Conservation (phyloP, 2,888 invertebrate genomes). For the Sphinx pinastri region DNA sequence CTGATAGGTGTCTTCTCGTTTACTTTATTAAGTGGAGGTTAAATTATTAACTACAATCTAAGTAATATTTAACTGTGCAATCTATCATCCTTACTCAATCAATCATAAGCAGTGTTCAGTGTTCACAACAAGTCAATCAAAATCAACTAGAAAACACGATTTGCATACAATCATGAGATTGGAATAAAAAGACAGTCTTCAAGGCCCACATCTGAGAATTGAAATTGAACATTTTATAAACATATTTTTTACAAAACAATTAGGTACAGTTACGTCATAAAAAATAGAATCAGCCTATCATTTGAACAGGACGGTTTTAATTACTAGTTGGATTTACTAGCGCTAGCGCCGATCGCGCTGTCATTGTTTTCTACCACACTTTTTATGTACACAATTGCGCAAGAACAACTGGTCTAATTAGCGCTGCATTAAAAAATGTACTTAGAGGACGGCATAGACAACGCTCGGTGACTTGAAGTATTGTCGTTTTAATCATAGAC, state of each 20-base stretch:
- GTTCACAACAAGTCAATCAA: slow-evolving; percentile 22
- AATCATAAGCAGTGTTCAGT: background rate
- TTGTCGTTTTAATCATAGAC: slow-evolving; percentile 7
- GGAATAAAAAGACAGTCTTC: slow-evolving; percentile 8
- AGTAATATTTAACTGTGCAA: background rate
- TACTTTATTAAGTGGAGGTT: background rate
- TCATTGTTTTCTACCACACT: too few relatives aligned
- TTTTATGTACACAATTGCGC: slow-evolving; percentile 13
- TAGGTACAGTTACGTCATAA: slow-evolving; percentile 1
- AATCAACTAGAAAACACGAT: slow-evolving; percentile 2
- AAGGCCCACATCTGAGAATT: background rate
- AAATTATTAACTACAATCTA: background rate
- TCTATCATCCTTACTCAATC: background rate
- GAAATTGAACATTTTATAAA: slow-evolving; percentile 12
- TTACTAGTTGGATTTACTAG: background rate
- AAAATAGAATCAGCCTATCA: background rate
- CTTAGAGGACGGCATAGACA: background rate
- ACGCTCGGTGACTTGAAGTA: background rate
- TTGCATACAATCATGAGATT: slow-evolving; percentile 18
- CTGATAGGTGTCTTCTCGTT: background rate
- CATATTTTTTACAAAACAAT: background rate
- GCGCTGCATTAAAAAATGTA: slow-evolving; percentile 4
- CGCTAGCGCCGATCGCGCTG: background rate
- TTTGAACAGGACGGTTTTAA: background rate
- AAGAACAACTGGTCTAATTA: slow-evolving; percentile 20